These are phyloP conservation scores for Stomatorhinus ivindoensis DNA, from an alignment of 2,113 vertebrate species.

Conservation along the genomic window DNA sequence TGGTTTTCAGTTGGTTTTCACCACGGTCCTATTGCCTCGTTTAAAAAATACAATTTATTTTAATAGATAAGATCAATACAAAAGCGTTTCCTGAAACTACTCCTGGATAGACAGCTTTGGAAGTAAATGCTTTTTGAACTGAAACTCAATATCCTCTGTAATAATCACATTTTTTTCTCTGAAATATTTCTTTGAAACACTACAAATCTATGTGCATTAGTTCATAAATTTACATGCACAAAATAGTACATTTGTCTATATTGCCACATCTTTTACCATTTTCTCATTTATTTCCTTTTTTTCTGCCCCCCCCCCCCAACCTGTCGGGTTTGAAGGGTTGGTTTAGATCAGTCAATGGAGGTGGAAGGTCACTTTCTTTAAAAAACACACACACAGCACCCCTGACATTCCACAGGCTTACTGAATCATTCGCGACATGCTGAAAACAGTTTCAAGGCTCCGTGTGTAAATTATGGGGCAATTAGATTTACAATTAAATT, in stretches of 20 bases:
- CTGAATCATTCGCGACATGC: neutral
- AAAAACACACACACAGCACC: neutral
- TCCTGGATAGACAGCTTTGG: neutral
- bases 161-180: neutral
- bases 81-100: slow-evolving; percentile 1
- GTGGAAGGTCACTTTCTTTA: slow-evolving; percentile 1
- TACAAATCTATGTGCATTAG: neutral
- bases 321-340: neutral
- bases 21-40: neutral
- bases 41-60: neutral
- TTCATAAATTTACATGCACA: neutral
- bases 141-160: neutral
- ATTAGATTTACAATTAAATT: neutral
- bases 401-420: neutral
- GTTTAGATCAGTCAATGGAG: neutral
- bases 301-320: neutral
- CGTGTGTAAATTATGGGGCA: neutral
- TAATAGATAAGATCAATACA: neutral
- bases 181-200: neutral
- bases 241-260: neutral
- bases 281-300: neutral
- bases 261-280: neutral
- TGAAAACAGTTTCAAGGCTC: neutral
- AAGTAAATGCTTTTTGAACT: neutral
- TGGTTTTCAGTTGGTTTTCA: neutral